Base-by-base conservation (phyloP, 2,113 vertebrate genomes). In the Rhinolophus ferrumequinum region DNA sequence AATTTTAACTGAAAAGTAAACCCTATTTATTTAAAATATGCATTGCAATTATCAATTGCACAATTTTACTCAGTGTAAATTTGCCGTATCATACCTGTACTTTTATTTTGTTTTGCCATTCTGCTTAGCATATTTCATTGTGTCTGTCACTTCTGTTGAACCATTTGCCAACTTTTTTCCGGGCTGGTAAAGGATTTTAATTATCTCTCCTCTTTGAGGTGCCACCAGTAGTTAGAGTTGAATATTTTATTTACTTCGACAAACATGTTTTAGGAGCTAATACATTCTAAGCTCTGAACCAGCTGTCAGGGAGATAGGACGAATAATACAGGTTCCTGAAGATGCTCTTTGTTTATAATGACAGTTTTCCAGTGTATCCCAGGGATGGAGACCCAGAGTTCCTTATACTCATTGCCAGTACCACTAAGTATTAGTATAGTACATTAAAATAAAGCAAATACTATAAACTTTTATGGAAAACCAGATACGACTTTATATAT, bases 1-100 rank as follows among this genome's bases (percentile, higher is more conserved):
- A 69, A 88, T 85, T 81, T 93, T 88, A 93, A 12, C 50, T n/a
- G 21, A 16, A 70, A 64, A 84, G 12, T 73, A 86, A 96, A 62
- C 3, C 24, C 12, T 52, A 33, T 30, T 69, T 92, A 67, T 50
- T 35, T 82, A 80, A 90, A 92, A 81, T 30, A 41, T 1, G n/a
- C 11, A 7, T 16, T 72, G 16, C 50, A 41, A 33, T 41, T 62
- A 38, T 90, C 60, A 84, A 13, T 38, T 38, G 69, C 5, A 75
- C 0, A 19, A 5, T 81, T 84, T 76, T 89, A 58, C n/a, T 83
- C 44, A 72, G 13, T 54, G 52, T 79, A 62, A 58, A 13, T 89
- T 94, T 79, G 64, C 41, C 35, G 2, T 67, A 26, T 90, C 33
- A 73, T 75, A 21, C 18, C 38, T 47, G 52, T 1, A 7, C 33